A percentile compares a stretch with the other conserved stretches of the same genome.
Evolutionary conservation across 2,888 invertebrate species (phyloP).

Genomic region (Lottia gigantea): DNA sequence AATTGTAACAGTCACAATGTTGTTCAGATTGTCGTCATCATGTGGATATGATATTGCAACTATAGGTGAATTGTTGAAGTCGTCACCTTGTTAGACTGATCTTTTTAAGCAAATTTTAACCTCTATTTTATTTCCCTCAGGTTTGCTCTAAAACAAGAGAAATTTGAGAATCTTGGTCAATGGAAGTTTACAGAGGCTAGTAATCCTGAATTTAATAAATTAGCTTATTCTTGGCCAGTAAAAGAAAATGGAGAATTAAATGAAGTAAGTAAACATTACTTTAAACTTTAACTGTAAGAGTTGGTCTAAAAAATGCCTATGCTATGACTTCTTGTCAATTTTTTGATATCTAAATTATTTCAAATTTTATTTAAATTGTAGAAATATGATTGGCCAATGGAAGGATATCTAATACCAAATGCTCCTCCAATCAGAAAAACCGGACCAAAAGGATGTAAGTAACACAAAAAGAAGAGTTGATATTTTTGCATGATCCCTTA

Average conservation of each 20-base stretch:
- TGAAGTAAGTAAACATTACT: constrained; percentile 48
- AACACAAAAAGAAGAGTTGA: too few species aligned
- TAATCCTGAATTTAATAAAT: constrained; percentile 67
- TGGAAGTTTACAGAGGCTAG: constrained; percentile 65
- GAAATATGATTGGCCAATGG: constrained; percentile 69
- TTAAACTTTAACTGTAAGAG: too few species aligned
- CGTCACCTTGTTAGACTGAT: too few species aligned
- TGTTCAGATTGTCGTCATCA: too few species aligned
- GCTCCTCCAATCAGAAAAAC: constrained; percentile 57
- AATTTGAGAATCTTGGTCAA: constrained; percentile 66
- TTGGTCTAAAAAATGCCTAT: too few species aligned
- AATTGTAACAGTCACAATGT: too few species aligned
- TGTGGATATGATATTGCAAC: too few species aligned
- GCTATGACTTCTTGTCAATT: too few species aligned
- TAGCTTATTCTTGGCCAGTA: constrained; percentile 67
- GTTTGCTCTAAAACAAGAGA: constrained; percentile 67
- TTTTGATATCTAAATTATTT: not conserved
- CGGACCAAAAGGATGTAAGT: constrained; percentile 47
- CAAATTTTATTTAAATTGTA: constrained; percentile 32
- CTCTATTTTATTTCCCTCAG: constrained; percentile 37
- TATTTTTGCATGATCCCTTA: too few species aligned
- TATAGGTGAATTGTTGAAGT: too few species aligned
- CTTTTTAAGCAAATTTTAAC: too few species aligned
- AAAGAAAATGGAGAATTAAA: constrained; percentile 59
- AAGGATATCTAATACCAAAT: constrained; percentile 64